Conservation (phyloP, 2,113 vertebrate genomes). For the Phrynocephalus versicolor region DNA sequence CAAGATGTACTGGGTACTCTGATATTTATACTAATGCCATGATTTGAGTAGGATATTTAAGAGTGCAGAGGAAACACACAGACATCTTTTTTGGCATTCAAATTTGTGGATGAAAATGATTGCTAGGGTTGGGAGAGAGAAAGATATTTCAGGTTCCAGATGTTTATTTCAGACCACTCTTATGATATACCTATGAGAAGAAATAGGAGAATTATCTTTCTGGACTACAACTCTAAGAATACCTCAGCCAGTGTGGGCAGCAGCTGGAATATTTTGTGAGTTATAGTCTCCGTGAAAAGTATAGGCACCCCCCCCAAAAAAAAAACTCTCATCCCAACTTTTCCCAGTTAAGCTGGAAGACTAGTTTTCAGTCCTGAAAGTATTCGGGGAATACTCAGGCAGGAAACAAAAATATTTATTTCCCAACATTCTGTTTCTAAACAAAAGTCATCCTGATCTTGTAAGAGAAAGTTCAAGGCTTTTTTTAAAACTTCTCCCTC, state of each 20-base stretch:
- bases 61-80: neutral
- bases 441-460: neutral
- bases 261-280: too few relatives aligned
- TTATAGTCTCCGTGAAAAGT: too few relatives aligned
- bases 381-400: neutral
- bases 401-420: neutral
- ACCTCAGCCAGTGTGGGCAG: too few relatives aligned
- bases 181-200: too few relatives aligned
- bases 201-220: too few relatives aligned
- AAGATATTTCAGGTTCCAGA: neutral
- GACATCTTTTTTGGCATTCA: neutral
- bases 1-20: neutral
- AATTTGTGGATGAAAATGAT: neutral
- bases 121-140: neutral
- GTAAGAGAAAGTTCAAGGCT: rapidly evolving
- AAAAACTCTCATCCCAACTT: neutral
- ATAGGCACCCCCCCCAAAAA: too few relatives aligned
- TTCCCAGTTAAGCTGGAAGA: neutral
- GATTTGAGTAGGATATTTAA: neutral
- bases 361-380: neutral
- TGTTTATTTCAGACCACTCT: neutral
- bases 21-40: neutral
- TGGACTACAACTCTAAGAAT: too few relatives aligned
- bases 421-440: neutral
- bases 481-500: neutral